Percentiles rank a stretch among this genome's conserved stretches.
These are phyloP conservation scores for Papilio demoleus DNA, from an alignment of 2,888 invertebrate genomes.

Conservation along the genomic window DNA sequence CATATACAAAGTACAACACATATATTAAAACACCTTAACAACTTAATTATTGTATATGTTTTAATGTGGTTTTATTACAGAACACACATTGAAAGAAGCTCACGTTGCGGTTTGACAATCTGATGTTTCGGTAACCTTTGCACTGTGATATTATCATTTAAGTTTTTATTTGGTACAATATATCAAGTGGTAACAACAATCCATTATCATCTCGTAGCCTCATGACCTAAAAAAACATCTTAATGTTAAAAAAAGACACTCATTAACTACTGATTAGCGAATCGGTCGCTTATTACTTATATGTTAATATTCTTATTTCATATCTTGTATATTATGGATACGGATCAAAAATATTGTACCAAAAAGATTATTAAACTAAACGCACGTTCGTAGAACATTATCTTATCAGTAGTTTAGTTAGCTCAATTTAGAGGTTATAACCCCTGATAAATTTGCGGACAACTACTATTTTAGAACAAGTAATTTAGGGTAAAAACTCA, in stretches of 20 bases:
- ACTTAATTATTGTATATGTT: no score
- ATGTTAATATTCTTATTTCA: constrained; percentile 7
- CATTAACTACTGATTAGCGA: constrained; percentile 40
- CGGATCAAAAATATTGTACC: constrained; percentile 42
- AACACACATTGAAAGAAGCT: constrained; percentile 40
- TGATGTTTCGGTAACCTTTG: constrained; percentile 80
- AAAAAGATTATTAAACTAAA: constrained; percentile 38
- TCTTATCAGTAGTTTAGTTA: constrained; percentile 62
- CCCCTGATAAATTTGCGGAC: constrained; percentile 66
- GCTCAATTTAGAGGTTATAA: constrained; percentile 71
- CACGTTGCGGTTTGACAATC: constrained; percentile 58
- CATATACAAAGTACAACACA: no score
- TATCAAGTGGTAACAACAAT: constrained; percentile 74
- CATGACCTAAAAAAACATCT: constrained; percentile 76
- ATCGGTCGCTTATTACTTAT: constrained; percentile 31
- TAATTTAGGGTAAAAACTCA: constrained; percentile 8
- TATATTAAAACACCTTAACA: no score
- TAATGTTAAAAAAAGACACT: constrained; percentile 37
- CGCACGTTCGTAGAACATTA: constrained; percentile 43
- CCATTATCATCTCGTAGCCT: constrained; percentile 74
- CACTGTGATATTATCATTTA: constrained; percentile 64
- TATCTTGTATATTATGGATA: constrained; percentile 18
- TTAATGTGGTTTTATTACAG: constrained; percentile 47
- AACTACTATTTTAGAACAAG: constrained; percentile 45
- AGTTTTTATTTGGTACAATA: constrained; percentile 72